Evolutionary conservation across 2,797 vertebrate genomes (phyloP).

Genomic region (Poeciliopsis infans): DNA sequence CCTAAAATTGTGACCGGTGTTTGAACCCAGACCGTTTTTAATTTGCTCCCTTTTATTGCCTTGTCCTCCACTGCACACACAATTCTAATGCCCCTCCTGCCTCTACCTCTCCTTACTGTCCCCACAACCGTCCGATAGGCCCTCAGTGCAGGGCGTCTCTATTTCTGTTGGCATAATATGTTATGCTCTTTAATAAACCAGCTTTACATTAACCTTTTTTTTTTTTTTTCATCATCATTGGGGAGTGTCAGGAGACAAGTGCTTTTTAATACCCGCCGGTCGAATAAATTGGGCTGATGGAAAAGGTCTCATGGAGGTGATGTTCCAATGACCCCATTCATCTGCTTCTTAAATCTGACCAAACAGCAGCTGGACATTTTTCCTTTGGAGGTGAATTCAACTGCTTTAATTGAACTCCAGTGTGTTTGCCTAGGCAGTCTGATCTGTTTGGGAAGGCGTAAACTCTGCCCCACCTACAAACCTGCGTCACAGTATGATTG

Average conservation of each 20-base stretch:
- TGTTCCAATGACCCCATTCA: not conserved
- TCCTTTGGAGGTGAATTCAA: not conserved
- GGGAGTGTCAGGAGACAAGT: not conserved
- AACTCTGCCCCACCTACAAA: not conserved
- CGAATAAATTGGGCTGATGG: not conserved
- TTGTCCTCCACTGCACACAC: conserved; percentile 38
- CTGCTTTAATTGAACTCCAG: not conserved
- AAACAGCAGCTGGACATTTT: not conserved
- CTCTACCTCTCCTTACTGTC: conserved; percentile 13
- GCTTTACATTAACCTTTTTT: not conserved
- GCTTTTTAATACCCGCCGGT: not conserved
- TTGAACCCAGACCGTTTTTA: conserved; percentile 64
- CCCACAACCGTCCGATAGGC: conserved; percentile 9
- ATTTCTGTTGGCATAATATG: not conserved
- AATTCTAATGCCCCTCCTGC: conserved; percentile 18
- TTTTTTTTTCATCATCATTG: not conserved
- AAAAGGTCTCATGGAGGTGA: not conserved
- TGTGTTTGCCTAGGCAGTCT: not conserved
- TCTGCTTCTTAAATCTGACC: conserved; percentile 1
- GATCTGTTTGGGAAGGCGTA: not conserved
- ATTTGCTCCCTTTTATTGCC: conserved; percentile 62
- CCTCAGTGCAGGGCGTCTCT: not conserved
- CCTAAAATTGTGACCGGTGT: conserved; percentile 50
- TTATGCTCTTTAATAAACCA: not conserved
- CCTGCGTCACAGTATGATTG: not conserved